Evolutionary conservation across 2,113 vertebrate genomes (phyloP), one percentile per base, ranked within the genome.

Genomic region (Centropristis striata): DNA sequence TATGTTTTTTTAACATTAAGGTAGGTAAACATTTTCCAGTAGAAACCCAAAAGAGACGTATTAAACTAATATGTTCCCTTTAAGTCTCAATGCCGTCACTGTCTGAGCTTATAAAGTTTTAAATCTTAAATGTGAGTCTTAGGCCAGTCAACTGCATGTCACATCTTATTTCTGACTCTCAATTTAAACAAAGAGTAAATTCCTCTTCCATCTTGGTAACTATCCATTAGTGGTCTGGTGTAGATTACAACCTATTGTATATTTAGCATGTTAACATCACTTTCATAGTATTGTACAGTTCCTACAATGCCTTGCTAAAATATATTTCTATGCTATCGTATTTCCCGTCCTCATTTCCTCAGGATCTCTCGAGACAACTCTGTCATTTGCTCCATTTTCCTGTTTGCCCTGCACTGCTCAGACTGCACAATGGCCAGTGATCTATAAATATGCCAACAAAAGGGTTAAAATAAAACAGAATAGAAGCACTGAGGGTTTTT

Each of bases 361-460:
- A 23, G 71, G 18, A 60, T 82, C 72, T 75, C 82, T 23, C n/a
- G 61, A 84, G 84, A 81, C 37, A 4, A 23, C 32, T 32, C 32
- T 4, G 21, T 49, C 49, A 36, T 74, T 73, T 74, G 8, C 32
- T 70, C 36, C 50, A 32, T 68, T 41, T 81, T 89, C 85, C 84
- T 83, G 70, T 72, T 71, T 71, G 32, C n/a, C 53, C 32, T 58
- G 23, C 49, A 4, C 80, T 59, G 28, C 71, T 70, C 53, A 41
- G 21, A 21, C 55, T 46, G 71, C 42, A 89, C 75, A 85, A 82
- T 69, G 42, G 32, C 54, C 60, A 73, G 18, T 57, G 44, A 67
- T 85, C 85, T 87, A 80, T 75, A 83, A 85, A 91, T 85, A 81
- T 39, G 8, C 39, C 53, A 80, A 82, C 78, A 71, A 64, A 74